Percentiles rank a stretch among this genome's conserved stretches.
phyloP scores from a whole-genome alignment of 2,797 vertebrate genomes.

The Malacoraja senta region DNA sequence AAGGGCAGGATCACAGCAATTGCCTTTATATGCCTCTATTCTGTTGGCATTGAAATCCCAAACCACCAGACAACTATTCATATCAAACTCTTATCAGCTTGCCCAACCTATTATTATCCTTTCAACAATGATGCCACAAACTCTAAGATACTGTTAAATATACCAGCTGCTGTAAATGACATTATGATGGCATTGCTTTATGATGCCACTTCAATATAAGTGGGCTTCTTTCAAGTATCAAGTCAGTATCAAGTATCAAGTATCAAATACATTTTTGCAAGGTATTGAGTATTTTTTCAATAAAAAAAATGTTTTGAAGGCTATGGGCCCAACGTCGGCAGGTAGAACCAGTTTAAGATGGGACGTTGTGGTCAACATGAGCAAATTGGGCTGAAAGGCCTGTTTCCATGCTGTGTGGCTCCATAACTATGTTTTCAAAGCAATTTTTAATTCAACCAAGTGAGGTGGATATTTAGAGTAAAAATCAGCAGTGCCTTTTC shows the following conservation, averaged over 20 bases:
- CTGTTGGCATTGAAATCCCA: background rate
- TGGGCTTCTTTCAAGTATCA: too few relatives aligned
- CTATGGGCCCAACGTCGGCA: too few relatives aligned
- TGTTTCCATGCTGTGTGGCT: too few relatives aligned
- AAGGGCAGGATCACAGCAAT: background rate
- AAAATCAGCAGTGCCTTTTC: background rate
- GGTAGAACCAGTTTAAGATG: too few relatives aligned
- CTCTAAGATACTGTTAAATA: background rate
- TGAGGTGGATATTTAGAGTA: background rate
- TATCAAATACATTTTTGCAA: too few relatives aligned
- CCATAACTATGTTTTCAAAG: too few relatives aligned
- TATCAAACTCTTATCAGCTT: background rate
- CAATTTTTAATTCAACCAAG: background rate
- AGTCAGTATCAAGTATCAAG: too few relatives aligned
- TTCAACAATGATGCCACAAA: background rate
- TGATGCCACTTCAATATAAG: background rate
- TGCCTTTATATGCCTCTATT: background rate
- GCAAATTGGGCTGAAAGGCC: too few relatives aligned
- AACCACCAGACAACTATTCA: background rate
- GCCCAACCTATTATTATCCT: background rate
- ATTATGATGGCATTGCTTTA: background rate
- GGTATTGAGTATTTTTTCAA: background rate
- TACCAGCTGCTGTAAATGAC: background rate
- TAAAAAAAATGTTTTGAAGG: background rate
- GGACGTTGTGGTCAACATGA: too few relatives aligned